Base-by-base conservation (phyloP, 2,797 vertebrate genomes). In the Phrynocephalus guinanensis region DNA sequence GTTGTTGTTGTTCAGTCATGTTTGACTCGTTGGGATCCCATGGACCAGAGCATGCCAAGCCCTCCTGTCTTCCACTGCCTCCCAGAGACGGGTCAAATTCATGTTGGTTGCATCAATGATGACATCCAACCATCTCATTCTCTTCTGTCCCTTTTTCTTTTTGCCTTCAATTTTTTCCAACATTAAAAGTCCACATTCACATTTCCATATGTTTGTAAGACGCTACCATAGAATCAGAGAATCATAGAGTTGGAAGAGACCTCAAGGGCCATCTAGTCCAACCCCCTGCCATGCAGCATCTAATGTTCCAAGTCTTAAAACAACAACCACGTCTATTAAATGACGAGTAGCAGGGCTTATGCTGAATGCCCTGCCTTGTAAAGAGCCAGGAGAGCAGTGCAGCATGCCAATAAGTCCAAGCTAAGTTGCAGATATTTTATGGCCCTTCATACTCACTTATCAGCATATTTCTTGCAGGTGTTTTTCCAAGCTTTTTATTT, bases 401-500 rank as follows among this genome's bases (percentile, higher is more conserved):
- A 22, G 87, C 90, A 91, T 82, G 15, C 7, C 63, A 75, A 9
- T 76, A 82, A 85, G 26, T 63, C 11, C 16, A 48, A 77, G 66
- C 52, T 22, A 38, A 33, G 56, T 76, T 68, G 3, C 1, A 2
- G 48, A 80, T 28, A 15, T 11, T 79, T 82, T 67, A 67, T 48
- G 84, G 86, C 89, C 8, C 48, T 1, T 0, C 5, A 0, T 6
- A 85, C 87, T 79, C 2, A 7, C 9, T 33, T 4, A 4, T 11
- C 16, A 82, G 60, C 71, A 70, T 16, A 30, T 90, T 89, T 91
- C 85, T 63, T 67, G 33, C 33, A 67, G 6, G 0, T 71, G 44
- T 92, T 90, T 67, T 91, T 81, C 20, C 66, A 88, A 50, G 8
- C 3, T 90, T 94, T 92, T 86, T 72, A 71, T 63, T 72, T 44